Base-by-base conservation (phyloP, 2,888 invertebrate species). In the Lasius platythorax region DNA sequence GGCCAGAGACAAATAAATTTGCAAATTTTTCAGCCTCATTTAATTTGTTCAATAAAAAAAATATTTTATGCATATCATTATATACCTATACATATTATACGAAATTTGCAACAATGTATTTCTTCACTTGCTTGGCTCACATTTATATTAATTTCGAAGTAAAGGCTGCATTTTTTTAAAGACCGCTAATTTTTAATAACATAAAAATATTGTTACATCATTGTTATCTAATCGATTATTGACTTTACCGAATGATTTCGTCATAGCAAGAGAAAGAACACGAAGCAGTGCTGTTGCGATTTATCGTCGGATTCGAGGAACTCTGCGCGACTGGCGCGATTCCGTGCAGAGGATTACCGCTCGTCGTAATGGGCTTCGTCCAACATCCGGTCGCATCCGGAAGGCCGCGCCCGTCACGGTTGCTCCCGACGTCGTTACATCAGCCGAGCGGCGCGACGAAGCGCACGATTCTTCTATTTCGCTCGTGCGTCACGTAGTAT, bases 321-420 rank as follows among this genome's bases (percentile, higher is more conserved):
- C 58, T 82, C 40, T 3, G 37, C 15, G 82, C 67, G 75, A 61
- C 37, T 37, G 37, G 37, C 75, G 53, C 75, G 79, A 81, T 83
- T 83, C 56, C 70, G 68, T 79, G 70, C 63, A 11, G 43, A 67
- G 79, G 83, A 83, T 68, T 79, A 79, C 79, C 61, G 56, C 72
- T 70, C 46, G n/a, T 85, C 87, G 88, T 92, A 91, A 91, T 92
- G 87, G 88, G 85, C 89, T 87, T 89, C 58, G 87, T 86, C 84
- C 88, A 88, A 91, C 92, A 92, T 94, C 93, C 93, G 93, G 93
- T 91, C 90, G 89, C 88, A 92, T 91, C 94, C 94, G 94, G 94
- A 94, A 94, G 92, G 93, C 94, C 94, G 92, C 94, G 92, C 94
- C 94, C 93, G 93, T 93, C 90, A 86, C 87, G 91, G 88, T 90